Percentiles rank a stretch among this genome's conserved stretches.
Conservation (phyloP, 1,140 invertebrate genomes). For the Tribolium castaneum region DNA sequence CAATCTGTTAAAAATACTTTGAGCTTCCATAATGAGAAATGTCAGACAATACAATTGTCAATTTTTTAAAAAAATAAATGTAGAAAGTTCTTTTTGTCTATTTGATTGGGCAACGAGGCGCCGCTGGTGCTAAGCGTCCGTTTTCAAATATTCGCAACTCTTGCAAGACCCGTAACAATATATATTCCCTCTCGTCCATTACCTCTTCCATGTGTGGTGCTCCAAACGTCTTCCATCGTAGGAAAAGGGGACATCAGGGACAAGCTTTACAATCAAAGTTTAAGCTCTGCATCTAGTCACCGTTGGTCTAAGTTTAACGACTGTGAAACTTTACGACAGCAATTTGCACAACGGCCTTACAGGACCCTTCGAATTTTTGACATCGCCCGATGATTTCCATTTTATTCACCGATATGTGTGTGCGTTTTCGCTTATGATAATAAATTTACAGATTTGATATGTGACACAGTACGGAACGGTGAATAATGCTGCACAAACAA, state of each 20-base stretch:
- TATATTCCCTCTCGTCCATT: background rate
- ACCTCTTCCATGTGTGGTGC: slow-evolving; percentile 9
- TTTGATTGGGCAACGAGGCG: no score
- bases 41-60: no score
- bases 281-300: slow-evolving; percentile 35
- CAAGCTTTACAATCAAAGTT: slow-evolving; percentile 43
- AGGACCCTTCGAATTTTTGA: background rate
- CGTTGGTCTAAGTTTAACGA: slow-evolving; percentile 25
- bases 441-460: slow-evolving; percentile 31
- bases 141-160: background rate
- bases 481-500: slow-evolving; percentile 37
- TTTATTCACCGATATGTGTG: background rate
- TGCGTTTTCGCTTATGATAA: background rate
- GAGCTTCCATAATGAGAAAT: no score
- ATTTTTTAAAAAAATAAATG: no score
- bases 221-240: slow-evolving; percentile 10
- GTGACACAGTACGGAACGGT: slow-evolving; percentile 16
- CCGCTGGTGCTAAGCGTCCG: background rate
- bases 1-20: no score
- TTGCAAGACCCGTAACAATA: background rate
- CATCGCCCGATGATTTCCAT: background rate
- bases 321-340: slow-evolving; percentile 37
- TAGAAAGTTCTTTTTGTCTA: no score
- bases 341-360: slow-evolving; percentile 23
- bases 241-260: slow-evolving; percentile 30